Conservation (phyloP, 2,113 vertebrate species). For the Corvus moneduloides region DNA sequence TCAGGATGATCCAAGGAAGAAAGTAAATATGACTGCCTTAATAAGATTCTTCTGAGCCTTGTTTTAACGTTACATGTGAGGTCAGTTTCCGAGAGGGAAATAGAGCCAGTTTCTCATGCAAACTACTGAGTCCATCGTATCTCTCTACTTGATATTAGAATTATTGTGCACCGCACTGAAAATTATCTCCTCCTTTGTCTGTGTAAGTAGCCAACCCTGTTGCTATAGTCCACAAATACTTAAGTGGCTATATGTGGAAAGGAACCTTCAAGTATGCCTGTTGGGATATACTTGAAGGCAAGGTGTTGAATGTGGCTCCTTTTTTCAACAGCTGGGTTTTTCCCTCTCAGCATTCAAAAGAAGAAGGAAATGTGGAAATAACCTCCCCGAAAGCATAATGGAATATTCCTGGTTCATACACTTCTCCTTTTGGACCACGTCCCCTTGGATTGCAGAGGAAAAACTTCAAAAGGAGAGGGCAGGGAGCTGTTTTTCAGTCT, state of each 20-base stretch:
- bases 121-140: neutral
- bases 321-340: neutral
- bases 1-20: neutral
- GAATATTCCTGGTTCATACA: neutral
- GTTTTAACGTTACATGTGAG: neutral
- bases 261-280: neutral
- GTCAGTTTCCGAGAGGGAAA: neutral
- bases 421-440: neutral
- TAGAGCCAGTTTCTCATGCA: neutral
- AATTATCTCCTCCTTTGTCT: neutral
- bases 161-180: neutral
- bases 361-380: neutral
- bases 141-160: neutral
- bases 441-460: neutral
- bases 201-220: neutral
- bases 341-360: neutral
- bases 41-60: neutral
- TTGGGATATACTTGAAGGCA: neutral
- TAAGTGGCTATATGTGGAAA: neutral
- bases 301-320: neutral
- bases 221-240: neutral
- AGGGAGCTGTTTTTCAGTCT: neutral
- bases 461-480: conserved; percentile 37
- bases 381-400: neutral
- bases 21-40: neutral